A percentile compares a stretch with the other conserved stretches of the same genome.
Evolutionary conservation across 2,797 vertebrate genomes (phyloP).

Genomic region (Intellagama lesueurii): DNA sequence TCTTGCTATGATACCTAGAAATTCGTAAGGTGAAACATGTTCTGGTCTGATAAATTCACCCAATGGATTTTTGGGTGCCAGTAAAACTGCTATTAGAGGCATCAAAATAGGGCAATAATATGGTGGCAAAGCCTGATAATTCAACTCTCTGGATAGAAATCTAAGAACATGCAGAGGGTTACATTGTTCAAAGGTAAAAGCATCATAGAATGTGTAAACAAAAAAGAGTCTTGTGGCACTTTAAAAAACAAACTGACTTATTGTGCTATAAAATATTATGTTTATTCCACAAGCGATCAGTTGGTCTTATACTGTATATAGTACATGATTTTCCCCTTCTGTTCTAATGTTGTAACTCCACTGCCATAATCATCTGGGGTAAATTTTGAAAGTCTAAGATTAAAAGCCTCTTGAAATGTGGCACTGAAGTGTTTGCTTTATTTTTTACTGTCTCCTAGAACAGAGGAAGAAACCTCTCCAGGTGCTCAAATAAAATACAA

Average conservation of each 20-base stretch:
- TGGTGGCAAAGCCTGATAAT: not conserved
- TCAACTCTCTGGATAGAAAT: not conserved
- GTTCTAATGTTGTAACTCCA: not conserved
- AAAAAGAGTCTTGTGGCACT: not conserved
- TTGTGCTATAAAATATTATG: not conserved
- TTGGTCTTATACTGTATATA: not conserved
- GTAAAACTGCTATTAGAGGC: not conserved
- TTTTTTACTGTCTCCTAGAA: not conserved
- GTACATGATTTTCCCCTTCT: not conserved
- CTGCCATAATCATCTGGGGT: not conserved
- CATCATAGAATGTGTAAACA: slow-evolving; percentile 1
- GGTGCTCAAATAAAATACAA: not conserved
- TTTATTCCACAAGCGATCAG: not conserved
- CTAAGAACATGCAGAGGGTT: not conserved
- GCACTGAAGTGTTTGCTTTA: not conserved
- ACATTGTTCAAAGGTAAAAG: not conserved
- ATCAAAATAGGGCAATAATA: not conserved
- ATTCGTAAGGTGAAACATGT: not conserved
- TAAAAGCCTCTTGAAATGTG: slow-evolving; percentile 11
- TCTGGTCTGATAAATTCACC: not conserved
- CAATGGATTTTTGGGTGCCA: not conserved
- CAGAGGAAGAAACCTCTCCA: not conserved
- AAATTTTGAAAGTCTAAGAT: not conserved
- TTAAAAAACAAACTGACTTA: not conserved
- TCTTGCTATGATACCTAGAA: not conserved